Evolutionary conservation across 2,797 vertebrate genomes (phyloP), one percentile per base, ranked within the genome.

Genomic region (Podarcis lilfordi): DNA sequence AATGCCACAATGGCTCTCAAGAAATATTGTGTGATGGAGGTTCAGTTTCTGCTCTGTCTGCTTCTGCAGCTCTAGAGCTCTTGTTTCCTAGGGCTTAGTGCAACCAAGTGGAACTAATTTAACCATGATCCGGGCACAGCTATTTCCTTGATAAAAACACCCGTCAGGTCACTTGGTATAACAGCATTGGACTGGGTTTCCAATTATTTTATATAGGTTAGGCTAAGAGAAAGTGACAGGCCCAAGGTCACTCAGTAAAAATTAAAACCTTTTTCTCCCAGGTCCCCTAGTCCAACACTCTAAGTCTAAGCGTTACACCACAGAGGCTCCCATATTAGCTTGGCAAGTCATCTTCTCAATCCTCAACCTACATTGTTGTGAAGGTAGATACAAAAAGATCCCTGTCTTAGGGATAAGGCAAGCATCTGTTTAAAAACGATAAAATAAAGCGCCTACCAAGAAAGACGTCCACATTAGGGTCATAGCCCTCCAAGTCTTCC

Each of bases 381-480:
- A 80, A 43, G 66, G 8, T 43, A 25, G 40, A 79, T 59, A 71
- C 23, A 78, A 66, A 69, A 35, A 50, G 43, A 40, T n/a, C 4
- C 29, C 29, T 2, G 8, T 45, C 55, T 71, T 37, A 9, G 8
- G 0, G 2, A 75, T n/a, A 74, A n/a, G 4, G 8, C n/a, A 43
- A 15, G 50, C 50, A 0, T 0, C 0, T 3, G 23, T 9, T 80
- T 80, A 11, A 71, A 55, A 80, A 35, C 25, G 6, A 64, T 8
- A 32, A 82, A 35, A 50, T 32, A 55, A 83, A 13, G 17, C 3
- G 40, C 97, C 96, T 95, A 99, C 99, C 98, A 10, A 97, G 97
- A 89, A 98, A 98, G 81, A 96, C 96, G 43, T 98, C 98, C 0
- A 99, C 95, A 81, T 97, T 98, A 83, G 98, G 97, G 95, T 99